These are phyloP conservation scores for Sterrhoptilus dennistouni DNA, from an alignment of 2,113 vertebrate species.

Conservation along the genomic window DNA sequence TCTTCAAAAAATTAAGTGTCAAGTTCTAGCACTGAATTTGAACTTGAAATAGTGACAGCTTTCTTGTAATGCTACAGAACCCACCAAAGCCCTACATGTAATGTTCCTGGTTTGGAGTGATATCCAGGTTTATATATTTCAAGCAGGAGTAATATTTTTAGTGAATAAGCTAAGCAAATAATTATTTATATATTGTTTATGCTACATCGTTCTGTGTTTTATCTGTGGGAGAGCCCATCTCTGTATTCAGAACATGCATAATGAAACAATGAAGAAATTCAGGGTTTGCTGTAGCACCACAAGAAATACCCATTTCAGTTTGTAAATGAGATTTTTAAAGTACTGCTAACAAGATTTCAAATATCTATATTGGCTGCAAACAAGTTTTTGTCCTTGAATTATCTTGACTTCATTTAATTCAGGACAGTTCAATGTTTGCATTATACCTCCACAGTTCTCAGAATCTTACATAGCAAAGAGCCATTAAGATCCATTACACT, in stretches of 20 bases:
- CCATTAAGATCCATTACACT: neutral
- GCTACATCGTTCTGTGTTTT: neutral
- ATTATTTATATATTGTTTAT: neutral
- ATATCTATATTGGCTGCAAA: neutral
- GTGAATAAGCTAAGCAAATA: neutral
- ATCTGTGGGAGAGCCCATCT: neutral
- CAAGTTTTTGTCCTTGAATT: conserved; percentile 36
- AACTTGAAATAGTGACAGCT: neutral
- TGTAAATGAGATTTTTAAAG: conserved; percentile 29
- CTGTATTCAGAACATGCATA: neutral
- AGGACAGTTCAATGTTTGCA: neutral
- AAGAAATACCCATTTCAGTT: neutral
- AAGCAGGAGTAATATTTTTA: neutral
- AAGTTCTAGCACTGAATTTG: neutral
- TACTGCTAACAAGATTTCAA: neutral
- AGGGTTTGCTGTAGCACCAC: neutral
- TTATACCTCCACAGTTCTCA: neutral
- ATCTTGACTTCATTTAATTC: neutral
- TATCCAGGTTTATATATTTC: neutral
- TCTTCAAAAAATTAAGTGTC: neutral
- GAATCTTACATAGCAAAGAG: neutral
- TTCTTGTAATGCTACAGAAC: neutral
- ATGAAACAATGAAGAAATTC: neutral
- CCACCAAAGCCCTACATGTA: accelerated
- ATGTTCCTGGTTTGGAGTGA: neutral